Conservation (phyloP, 2,797 vertebrate genomes). For the Crax fasciolata region DNA sequence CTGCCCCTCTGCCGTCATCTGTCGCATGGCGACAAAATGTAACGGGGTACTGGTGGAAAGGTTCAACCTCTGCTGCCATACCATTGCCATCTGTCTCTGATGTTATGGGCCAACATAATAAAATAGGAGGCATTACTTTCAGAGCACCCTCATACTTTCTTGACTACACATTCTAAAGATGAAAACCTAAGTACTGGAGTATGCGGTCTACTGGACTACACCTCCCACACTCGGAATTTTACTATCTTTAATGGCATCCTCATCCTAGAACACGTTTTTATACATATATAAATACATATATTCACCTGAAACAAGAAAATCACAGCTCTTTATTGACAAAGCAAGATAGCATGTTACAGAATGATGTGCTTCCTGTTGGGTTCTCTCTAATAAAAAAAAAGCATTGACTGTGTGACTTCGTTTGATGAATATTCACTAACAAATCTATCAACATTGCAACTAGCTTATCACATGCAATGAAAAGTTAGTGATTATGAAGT, state of each 20-base stretch:
- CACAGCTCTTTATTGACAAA: not conserved
- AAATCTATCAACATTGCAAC: not conserved
- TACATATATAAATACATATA: rapidly evolving
- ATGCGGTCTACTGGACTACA: not conserved
- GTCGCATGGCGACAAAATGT: too few species aligned
- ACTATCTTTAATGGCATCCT: not conserved
- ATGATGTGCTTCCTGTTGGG: not conserved
- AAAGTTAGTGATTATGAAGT: not conserved
- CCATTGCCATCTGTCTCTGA: too few species aligned
- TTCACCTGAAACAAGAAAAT: not conserved
- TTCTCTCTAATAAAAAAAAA: not conserved
- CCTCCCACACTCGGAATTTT: not conserved
- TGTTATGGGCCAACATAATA: too few species aligned
- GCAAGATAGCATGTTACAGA: not conserved
- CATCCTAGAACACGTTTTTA: not conserved
- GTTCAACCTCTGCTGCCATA: too few species aligned
- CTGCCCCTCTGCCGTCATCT: too few species aligned
- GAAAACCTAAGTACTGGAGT: not conserved
- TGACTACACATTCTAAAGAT: not conserved
- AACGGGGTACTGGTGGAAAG: too few species aligned
- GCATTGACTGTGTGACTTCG: not conserved
- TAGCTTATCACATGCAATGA: not conserved
- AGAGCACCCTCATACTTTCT: not conserved
- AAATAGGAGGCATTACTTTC: not conserved
- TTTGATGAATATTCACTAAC: not conserved